A percentile compares a stretch with the other conserved stretches of the same genome.
These are phyloP conservation scores for Malacosoma neustria DNA, from an alignment of 2,888 invertebrate genomes.

Conservation along the genomic window DNA sequence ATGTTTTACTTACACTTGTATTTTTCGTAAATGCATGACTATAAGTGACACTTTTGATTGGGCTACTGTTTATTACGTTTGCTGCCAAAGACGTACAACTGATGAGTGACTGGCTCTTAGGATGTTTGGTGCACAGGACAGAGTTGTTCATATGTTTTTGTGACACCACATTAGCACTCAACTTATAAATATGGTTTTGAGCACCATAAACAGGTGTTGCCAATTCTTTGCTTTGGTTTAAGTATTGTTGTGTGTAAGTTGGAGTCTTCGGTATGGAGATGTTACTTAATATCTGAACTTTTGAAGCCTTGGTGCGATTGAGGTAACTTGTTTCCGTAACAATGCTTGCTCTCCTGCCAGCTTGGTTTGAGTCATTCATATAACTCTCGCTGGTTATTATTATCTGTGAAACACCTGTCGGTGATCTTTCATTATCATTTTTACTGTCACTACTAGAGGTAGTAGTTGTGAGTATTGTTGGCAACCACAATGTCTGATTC, in stretches of 20 bases:
- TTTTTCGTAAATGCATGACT: constrained; percentile 56
- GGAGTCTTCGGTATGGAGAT: constrained; percentile 62
- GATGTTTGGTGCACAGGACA: constrained; percentile 53
- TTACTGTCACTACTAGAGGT: constrained; percentile 43
- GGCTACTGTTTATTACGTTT: constrained; percentile 49
- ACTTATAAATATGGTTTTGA: constrained; percentile 61
- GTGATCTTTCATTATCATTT: constrained; percentile 48
- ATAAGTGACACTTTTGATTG: constrained; percentile 60
- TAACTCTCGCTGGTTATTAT: constrained; percentile 66
- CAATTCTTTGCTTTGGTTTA: constrained; percentile 50
- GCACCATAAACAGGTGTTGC: constrained; percentile 52
- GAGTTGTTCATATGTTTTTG: constrained; percentile 56
- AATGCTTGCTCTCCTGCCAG: constrained; percentile 50
- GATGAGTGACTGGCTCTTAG: constrained; percentile 56
- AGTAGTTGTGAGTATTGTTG: constrained; percentile 59
- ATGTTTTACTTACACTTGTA: constrained; percentile 55
- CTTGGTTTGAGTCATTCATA: constrained; percentile 44
- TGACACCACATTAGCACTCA: constrained; percentile 48
- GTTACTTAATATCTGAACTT: constrained; percentile 69
- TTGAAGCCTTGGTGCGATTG: constrained; percentile 51
- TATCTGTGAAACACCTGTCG: constrained; percentile 57
- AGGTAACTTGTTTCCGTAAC: constrained; percentile 57
- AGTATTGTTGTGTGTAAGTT: constrained; percentile 52
- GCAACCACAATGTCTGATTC: constrained; percentile 62
- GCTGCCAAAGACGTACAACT: constrained; percentile 50